Evolutionary conservation across 2,888 invertebrate species (phyloP), one percentile per base, ranked within the genome.

Genomic region (Dinocampus coccinellae): DNA sequence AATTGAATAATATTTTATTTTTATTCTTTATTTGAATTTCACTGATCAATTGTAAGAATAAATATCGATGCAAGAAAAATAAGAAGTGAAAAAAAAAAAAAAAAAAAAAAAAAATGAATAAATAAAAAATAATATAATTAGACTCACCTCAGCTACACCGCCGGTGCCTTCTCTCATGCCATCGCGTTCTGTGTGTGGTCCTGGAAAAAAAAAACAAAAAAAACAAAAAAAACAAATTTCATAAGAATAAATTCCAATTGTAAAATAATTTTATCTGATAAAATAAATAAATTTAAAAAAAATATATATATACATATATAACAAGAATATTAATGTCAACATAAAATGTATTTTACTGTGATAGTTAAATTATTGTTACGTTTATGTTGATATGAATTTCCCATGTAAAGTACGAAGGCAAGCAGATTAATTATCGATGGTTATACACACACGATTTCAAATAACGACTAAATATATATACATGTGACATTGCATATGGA

Each of bases 81-180:
- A 20, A 9, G 16, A 60, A 3, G 42, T 47, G 34, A 47, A 42
- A 55, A 63, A 2, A 60, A 36, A 26, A 52, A 58, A 58, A 24
- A 34, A 68, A 61, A 13, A 58, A 33, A 63, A 33, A 57, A 13
- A 55, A 9, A 34, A 26, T 13, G 47, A 33, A 64, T 61, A 36
- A 57, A 29, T 33, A 36, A 63, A 42, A 47, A 33, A 66, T 68
- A 42, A 74, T 61, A 26, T 16, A 66, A 64, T 85, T 86, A 85
- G 73, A 87, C 87, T n/a, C 85, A 86, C 86, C 84, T 87, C 87
- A 83, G 86, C 85, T 84, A 85, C 82, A 85, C 85, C 86, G 84
- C 86, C 84, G 82, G 85, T 85, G 76, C 84, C 85, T 80, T 87
- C 87, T 87, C 86, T 87, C 87, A 87, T 85, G 83, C 87, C 87